Evolutionary conservation across 2,888 invertebrate genomes (phyloP), one percentile per base, ranked within the genome.

Genomic region (Octodonta nipae): DNA sequence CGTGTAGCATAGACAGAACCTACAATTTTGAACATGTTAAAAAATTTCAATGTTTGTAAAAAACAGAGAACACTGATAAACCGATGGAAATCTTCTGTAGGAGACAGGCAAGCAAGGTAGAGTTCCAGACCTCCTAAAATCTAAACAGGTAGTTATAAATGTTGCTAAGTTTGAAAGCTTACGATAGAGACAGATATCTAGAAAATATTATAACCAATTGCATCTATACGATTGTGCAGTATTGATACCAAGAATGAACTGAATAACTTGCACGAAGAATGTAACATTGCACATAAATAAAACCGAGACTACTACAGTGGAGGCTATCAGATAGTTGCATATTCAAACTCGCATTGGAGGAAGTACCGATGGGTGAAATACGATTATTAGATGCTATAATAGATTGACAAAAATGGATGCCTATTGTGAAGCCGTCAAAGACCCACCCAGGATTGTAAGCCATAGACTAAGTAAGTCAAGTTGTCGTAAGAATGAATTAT

Each of bases 381-480:
- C n/a, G n/a, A 20, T n/a, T n/a, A n/a, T 20, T n/a, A 20, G 20
- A 20, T 7, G 20, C n/a, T n/a, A n/a, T 20, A n/a, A n/a, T n/a
- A 20, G n/a, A 20, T n/a, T 7, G 20, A n/a, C 20, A 20, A n/a
- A 6, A 20, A 20, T n/a, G 20, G 6, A 20, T 6, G 6, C 7
- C n/a, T 20, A 20, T n/a, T 20, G 20, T 20, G n/a, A 20, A 20
- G 20, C n/a, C 20, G 20, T 6, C 20, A 20, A 20, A 20, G n/a
- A 20, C 20, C 20, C 20, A 20, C 20, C n/a, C 20, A 20, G 20
- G 20, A n/a, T 20, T 20, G 20, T 20, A 20, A 20, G 20, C n/a
- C 20, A n/a, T 20, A 7, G 20, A 20, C 7, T 20, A 20, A 20
- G 6, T 20, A 20, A 20, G 20, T 6, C 20, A n/a, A 7, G 20